Evolutionary conservation across 2,888 invertebrate species (phyloP), one percentile per base, ranked within the genome.

Genomic region (Pachymerium ferrugineum): DNA sequence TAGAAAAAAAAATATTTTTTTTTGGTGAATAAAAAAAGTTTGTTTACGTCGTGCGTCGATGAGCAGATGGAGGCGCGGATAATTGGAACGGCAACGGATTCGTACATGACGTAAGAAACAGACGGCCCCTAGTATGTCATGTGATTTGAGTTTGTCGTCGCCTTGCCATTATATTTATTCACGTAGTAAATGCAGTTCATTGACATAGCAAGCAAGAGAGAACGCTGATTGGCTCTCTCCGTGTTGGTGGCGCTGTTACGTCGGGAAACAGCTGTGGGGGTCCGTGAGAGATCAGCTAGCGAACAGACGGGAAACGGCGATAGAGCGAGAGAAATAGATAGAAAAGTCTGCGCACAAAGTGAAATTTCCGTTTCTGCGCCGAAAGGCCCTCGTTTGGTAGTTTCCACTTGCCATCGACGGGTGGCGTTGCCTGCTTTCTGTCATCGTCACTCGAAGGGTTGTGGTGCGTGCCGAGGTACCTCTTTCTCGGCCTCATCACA

Each of bases 261-360:
- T 62, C 62, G 62, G 62, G 62, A 62, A 62, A 62, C 62, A 28
- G 62, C 62, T 62, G 62, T 62, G 62, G 62, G 62, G 62, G 62
- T 62, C 62, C 62, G 62, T 62, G 62, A 62, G 28, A 62, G 62
- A 62, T 62, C 62, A 62, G 62, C 62, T 22, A 62, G 62, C 62
- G 62, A 62, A 28, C 62, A 69, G 31, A 1, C 69, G 69, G 31
- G 69, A 69, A 33, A 69, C 33, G 29, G 69, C 28, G 69, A 69
- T 30, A 69, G 69, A 69, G 69, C 30, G 69, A 69, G 30, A 69
- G 31, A 30, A 31, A 69, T 31, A 69, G 69, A 69, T 10, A 30
- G 69, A 69, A 69, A 33, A 69, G 69, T 19, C 31, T 31, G 69
- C 30, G 69, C 69, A 33, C 69, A 31, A 30, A 19, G 12, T 19